phyloP scores from a whole-genome alignment of 2,113 vertebrate genomes.

The Trogon surrucura region DNA sequence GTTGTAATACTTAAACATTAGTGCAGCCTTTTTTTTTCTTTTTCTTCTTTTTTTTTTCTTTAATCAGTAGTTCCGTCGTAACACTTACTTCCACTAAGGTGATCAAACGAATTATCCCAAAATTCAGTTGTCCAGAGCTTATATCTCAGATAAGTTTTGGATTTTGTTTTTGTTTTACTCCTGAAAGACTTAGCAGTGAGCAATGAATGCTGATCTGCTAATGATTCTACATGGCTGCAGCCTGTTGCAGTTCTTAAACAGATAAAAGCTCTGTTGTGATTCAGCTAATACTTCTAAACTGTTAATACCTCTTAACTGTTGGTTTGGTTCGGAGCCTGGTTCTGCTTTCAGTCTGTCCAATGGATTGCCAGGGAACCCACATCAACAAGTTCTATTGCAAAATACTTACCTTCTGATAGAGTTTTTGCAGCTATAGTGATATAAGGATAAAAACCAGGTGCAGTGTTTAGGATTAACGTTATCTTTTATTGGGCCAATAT shows the following conservation, averaged over 20 bases:
- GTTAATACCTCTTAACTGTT: background rate
- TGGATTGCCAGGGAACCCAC: background rate
- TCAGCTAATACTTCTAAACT: constrained; percentile 41
- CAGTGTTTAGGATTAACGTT: background rate
- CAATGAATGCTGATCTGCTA: constrained; percentile 10
- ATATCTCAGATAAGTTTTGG: constrained; percentile 9
- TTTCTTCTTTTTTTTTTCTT: background rate
- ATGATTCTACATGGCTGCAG: background rate
- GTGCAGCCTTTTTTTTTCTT: background rate
- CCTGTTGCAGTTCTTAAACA: background rate
- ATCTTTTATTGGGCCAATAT: background rate
- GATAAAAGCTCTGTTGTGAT: constrained; percentile 27
- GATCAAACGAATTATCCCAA: constrained; percentile 20
- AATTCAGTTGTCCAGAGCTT: constrained; percentile 11
- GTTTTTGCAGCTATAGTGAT: background rate
- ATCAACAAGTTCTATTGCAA: background rate
- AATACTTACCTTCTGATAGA: background rate
- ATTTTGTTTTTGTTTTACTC: background rate
- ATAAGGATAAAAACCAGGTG: background rate
- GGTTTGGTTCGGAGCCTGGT: background rate
- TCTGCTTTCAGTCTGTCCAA: background rate
- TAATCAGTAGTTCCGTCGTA: background rate
- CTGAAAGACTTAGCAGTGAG: constrained; percentile 39
- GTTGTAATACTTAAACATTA: background rate
- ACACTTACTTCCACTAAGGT: background rate